Conservation (phyloP, 2,113 vertebrate species). For the Mustela nigripes region DNA sequence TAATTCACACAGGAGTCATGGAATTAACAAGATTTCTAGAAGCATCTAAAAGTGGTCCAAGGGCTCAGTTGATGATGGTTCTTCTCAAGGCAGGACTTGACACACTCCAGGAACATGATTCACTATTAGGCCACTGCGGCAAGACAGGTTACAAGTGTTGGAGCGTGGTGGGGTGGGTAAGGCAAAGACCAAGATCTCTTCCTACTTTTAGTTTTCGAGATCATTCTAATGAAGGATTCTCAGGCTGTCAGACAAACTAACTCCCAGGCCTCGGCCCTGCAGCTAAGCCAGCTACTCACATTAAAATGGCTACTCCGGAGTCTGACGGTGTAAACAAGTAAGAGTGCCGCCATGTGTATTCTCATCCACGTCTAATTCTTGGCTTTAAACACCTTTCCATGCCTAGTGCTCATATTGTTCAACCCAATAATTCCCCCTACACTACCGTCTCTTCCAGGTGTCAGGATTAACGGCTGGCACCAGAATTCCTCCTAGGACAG, state of each 20-base stretch:
- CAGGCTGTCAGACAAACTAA: neutral
- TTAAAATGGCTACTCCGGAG: neutral
- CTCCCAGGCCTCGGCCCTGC: neutral
- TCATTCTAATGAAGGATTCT: neutral
- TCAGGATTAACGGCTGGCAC: neutral
- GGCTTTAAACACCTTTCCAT: neutral
- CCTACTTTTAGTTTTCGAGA: neutral
- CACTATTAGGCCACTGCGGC: neutral
- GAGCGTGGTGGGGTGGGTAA: neutral
- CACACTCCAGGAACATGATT: rapidly evolving
- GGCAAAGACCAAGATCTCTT: neutral
- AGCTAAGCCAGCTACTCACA: neutral
- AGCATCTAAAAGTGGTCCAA: neutral
- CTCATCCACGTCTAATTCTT: neutral
- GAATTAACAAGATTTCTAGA: neutral
- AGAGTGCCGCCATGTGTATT: neutral
- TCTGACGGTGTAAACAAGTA: neutral
- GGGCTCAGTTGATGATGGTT: neutral
- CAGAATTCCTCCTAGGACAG: neutral
- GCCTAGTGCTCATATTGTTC: neutral
- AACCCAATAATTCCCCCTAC: neutral
- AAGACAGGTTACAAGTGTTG: rapidly evolving
- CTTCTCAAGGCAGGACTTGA: neutral
- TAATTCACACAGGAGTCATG: neutral
- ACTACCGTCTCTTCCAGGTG: neutral